These are phyloP conservation scores for Remorina albescens DNA, from an alignment of 2,797 vertebrate genomes.

Conservation along the genomic window DNA sequence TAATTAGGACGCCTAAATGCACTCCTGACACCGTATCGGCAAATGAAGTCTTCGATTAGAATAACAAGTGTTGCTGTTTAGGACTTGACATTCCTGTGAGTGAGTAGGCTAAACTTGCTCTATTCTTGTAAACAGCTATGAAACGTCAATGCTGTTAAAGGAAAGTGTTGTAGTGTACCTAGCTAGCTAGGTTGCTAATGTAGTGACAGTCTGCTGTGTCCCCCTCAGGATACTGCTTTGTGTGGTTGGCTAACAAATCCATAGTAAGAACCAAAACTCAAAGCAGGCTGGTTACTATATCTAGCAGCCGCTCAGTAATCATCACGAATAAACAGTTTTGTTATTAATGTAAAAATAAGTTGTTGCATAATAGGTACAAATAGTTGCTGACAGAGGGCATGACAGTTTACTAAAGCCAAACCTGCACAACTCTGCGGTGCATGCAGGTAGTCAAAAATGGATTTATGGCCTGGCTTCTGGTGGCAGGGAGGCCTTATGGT, in stretches of 20 bases:
- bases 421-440: background rate
- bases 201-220: conserved; percentile 32
- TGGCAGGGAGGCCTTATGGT: background rate
- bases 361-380: conserved; percentile 31
- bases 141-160: conserved; percentile 40
- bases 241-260: conserved; percentile 23
- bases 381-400: conserved; percentile 26
- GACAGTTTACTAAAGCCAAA: conserved; percentile 16
- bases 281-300: background rate
- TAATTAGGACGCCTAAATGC: conserved; percentile 55
- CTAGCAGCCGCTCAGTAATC: background rate
- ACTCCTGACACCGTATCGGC: conserved; percentile 34
- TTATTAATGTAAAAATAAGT: conserved; percentile 29
- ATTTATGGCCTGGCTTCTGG: background rate
- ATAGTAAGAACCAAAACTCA: background rate
- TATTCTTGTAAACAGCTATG: conserved; percentile 11
- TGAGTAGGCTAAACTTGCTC: background rate
- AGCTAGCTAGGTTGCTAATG: conserved; percentile 64
- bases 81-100: background rate
- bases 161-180: conserved; percentile 40
- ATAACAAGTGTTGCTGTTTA: conserved; percentile 29
- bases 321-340: background rate
- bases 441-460: background rate
- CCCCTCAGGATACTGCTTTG: conserved; percentile 22
- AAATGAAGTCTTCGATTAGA: conserved; percentile 7